These are phyloP conservation scores for Tetranychus urticae DNA, from an alignment of 1,140 invertebrate genomes.

Conservation along the genomic window DNA sequence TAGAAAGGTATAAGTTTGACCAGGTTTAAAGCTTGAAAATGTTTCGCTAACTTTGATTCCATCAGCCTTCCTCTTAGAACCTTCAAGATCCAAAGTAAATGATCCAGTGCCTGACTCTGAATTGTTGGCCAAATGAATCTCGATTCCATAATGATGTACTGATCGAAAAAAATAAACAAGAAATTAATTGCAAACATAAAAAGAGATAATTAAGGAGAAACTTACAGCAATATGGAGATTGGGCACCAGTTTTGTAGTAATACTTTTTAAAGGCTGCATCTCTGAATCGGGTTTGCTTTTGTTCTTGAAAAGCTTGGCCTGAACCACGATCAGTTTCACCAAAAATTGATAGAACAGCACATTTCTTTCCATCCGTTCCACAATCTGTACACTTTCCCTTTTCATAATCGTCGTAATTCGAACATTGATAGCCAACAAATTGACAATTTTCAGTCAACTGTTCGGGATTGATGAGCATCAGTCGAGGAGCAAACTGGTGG, in stretches of 20 bases:
- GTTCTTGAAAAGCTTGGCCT: background rate
- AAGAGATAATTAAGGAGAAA: background rate
- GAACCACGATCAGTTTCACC: background rate
- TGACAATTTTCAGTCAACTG: slow-evolving; percentile 21
- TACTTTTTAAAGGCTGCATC: background rate
- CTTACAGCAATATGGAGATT: background rate
- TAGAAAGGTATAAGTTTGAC: background rate
- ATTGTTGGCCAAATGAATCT: background rate
- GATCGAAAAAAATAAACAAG: background rate
- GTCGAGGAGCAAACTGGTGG: background rate
- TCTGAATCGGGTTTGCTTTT: background rate
- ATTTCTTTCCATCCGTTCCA: background rate
- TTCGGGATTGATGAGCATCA: background rate
- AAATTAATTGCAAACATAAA: background rate
- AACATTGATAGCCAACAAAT: slow-evolving; percentile 12
- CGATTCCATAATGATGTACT: background rate
- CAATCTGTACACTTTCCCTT: slow-evolving; percentile 12
- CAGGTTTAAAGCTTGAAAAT: background rate
- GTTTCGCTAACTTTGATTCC: background rate
- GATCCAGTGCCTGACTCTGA: background rate
- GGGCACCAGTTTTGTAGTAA: background rate
- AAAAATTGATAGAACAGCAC: background rate
- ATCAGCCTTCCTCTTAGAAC: background rate
- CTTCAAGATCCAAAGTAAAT: background rate
- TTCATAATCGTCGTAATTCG: slow-evolving; percentile 11